These are phyloP conservation scores for Trachelus tabidus DNA, from an alignment of 2,888 invertebrate genomes.

Conservation along the genomic window DNA sequence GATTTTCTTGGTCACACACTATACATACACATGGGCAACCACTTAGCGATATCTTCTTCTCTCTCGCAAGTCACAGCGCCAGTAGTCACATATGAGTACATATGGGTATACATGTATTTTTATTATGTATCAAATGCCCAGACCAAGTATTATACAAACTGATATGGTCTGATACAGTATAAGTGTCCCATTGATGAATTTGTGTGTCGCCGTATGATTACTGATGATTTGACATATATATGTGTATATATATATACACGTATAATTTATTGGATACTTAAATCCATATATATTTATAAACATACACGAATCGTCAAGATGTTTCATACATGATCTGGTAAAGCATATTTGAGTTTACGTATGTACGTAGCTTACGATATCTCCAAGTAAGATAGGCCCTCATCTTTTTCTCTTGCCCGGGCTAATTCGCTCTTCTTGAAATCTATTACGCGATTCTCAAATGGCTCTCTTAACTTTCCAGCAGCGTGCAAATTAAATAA, in stretches of 20 bases:
- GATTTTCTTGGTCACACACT: slow-evolving; percentile 31
- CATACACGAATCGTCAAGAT: neutral
- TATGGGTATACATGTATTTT: neutral
- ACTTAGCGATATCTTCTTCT: slow-evolving; percentile 58
- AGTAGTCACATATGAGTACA: neutral
- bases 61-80: neutral
- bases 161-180: neutral
- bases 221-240: no score
- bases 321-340: neutral
- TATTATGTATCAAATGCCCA: neutral
- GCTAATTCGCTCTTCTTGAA: neutral
- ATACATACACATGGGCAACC: slow-evolving; percentile 46
- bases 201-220: neutral
- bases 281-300: neutral
- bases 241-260: no score
- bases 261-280: no score
- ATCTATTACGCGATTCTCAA: neutral
- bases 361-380: neutral
- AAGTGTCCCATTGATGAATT: neutral
- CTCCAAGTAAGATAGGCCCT: neutral
- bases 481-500: no score
- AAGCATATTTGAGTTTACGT: neutral
- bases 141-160: neutral
- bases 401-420: neutral
- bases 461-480: no score